Conservation (phyloP, 2,888 invertebrate genomes). For the Ischnus inquisitorius region DNA sequence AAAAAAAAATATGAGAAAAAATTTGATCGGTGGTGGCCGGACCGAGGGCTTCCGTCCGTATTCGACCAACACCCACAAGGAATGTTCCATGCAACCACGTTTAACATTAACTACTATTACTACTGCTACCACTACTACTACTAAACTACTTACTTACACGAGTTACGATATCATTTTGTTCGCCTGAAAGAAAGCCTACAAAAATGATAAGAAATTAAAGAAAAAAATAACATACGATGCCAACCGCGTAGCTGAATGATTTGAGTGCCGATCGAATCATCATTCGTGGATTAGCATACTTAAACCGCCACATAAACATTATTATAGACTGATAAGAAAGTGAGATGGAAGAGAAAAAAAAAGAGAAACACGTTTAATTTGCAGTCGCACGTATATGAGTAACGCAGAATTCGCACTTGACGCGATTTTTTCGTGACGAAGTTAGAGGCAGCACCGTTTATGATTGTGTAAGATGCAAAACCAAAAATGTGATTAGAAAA, state of each 20-base stretch:
- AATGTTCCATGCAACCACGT: slow-evolving; percentile 63
- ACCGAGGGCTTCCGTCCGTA: slow-evolving; percentile 60
- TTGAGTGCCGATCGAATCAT: slow-evolving; percentile 30
- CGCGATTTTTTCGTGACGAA: slow-evolving; percentile 66
- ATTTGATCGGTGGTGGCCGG: slow-evolving; percentile 45
- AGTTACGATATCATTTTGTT: slow-evolving; percentile 46
- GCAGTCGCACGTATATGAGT: slow-evolving; percentile 59
- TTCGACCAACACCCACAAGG: slow-evolving; percentile 64
- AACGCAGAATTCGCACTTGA: slow-evolving; percentile 64
- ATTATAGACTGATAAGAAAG: slow-evolving; percentile 24
- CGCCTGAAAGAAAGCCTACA: slow-evolving; percentile 1
- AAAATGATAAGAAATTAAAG: not conserved
- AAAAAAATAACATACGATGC: slow-evolving; percentile 32
- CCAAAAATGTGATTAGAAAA: slow-evolving; percentile 5
- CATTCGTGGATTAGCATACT: slow-evolving; percentile 50
- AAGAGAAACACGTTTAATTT: slow-evolving; percentile 53
- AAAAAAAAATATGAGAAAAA: slow-evolving; percentile 29
- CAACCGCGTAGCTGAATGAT: slow-evolving; percentile 50
- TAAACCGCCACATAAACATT: slow-evolving; percentile 52
- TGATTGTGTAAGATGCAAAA: slow-evolving; percentile 2
- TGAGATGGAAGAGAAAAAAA: slow-evolving; percentile 23
- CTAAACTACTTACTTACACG: slow-evolving; percentile 54
- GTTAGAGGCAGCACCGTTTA: slow-evolving; percentile 62
- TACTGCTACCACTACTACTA: slow-evolving; percentile 47
- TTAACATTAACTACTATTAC: slow-evolving; percentile 53